Percentiles rank a stretch among this genome's conserved stretches.
Conservation (phyloP, 1,140 invertebrate species). For the Ceratitis capitata region DNA sequence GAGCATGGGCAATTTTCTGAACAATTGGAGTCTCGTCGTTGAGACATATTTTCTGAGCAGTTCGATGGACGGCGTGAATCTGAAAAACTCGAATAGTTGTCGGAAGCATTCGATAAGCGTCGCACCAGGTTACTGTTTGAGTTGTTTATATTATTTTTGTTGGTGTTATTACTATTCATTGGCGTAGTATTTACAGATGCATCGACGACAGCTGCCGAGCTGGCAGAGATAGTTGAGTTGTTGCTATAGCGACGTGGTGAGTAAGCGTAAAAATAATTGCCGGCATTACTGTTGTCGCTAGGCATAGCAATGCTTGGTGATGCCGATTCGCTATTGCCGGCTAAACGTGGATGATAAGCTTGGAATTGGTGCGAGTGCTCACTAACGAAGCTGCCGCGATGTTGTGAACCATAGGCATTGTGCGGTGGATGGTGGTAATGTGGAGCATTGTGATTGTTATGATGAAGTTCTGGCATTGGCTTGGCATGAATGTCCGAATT, state of each 20-base stretch:
- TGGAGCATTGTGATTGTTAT: constrained; percentile 14
- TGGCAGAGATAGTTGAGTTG: constrained; percentile 58
- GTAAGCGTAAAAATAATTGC: constrained; percentile 52
- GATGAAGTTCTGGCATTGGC: constrained; percentile 43
- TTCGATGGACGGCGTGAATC: constrained; percentile 57
- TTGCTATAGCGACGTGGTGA: constrained; percentile 60
- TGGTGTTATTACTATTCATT: constrained; percentile 41
- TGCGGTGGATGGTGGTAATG: constrained; percentile 14
- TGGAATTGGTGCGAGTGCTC: constrained; percentile 40
- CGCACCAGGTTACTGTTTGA: constrained; percentile 50
- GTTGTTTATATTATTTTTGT: constrained; percentile 39
- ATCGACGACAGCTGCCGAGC: constrained; percentile 48
- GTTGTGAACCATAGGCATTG: background rate
- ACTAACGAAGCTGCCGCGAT: constrained; percentile 40
- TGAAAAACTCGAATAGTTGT: constrained; percentile 48
- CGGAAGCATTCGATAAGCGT: constrained; percentile 60
- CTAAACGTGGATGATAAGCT: constrained; percentile 41
- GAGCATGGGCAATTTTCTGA: constrained; percentile 62
- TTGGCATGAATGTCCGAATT: constrained; percentile 60
- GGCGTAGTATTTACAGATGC: constrained; percentile 47
- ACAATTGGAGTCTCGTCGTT: constrained; percentile 61
- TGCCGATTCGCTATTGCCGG: constrained; percentile 50
- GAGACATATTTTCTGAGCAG: constrained; percentile 56
- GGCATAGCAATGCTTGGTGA: background rate
- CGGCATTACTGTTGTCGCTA: constrained; percentile 40